Conservation (phyloP, 2,888 invertebrate genomes). For the Geophilus truncorum region DNA sequence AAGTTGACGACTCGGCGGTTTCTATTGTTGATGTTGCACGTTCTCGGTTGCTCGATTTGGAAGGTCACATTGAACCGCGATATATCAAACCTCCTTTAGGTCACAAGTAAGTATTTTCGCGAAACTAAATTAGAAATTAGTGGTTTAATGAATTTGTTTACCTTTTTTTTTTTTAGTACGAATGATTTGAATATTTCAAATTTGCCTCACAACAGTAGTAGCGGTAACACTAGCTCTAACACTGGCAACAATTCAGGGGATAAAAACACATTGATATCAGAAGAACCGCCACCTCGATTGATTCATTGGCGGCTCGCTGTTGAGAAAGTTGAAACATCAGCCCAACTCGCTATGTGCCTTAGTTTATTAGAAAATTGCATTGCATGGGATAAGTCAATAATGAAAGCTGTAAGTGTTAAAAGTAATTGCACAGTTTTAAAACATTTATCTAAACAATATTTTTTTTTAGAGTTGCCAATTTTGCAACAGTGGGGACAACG, state of each 20-base stretch:
- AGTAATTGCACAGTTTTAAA: no score
- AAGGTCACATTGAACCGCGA: conserved; percentile 84
- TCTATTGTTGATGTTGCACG: conserved; percentile 56
- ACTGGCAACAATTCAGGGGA: conserved; percentile 18
- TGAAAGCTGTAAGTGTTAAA: conserved; percentile 88
- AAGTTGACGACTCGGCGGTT: conserved; percentile 38
- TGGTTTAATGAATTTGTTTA: no score
- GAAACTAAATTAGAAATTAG: neutral
- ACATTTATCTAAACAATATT: neutral
- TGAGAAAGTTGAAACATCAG: conserved; percentile 72
- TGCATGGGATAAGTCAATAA: conserved; percentile 98
- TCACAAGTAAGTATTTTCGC: conserved; percentile 48
- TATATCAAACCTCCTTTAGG: conserved; percentile 90
- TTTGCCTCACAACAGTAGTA: neutral
- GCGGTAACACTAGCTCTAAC: conserved; percentile 29
- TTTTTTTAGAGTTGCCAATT: conserved; percentile 85
- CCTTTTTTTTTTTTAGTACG: neutral
- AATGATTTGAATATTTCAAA: conserved; percentile 1
- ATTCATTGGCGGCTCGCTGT: conserved; percentile 81
- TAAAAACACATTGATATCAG: conserved; percentile 8
- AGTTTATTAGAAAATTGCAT: conserved; percentile 86
- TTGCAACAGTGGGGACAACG: conserved; percentile 92
- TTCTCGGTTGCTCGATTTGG: conserved; percentile 72
- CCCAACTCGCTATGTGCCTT: conserved; percentile 83
- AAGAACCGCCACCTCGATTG: conserved; percentile 65